Evolutionary conservation across 2,113 vertebrate species (phyloP).

Genomic region (Melospiza georgiana): DNA sequence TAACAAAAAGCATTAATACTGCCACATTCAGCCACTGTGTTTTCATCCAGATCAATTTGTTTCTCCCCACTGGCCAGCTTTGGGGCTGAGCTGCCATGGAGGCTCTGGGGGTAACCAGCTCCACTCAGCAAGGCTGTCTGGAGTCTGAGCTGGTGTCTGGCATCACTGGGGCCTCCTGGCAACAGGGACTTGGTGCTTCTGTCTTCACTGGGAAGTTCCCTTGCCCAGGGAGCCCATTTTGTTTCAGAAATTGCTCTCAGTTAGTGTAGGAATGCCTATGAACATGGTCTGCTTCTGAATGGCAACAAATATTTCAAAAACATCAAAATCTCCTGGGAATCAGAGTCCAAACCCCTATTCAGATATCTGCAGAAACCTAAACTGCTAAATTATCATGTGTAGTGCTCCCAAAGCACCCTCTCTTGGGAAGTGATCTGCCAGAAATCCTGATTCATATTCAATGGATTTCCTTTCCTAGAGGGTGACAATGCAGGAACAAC

Average conservation of each 20-base stretch:
- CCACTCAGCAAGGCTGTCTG: neutral
- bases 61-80: neutral
- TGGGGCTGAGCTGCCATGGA: neutral
- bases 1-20: neutral
- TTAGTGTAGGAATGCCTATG: neutral
- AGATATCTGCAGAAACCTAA: neutral
- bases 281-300: neutral
- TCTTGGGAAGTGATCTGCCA: neutral
- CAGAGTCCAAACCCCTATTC: neutral
- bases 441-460: neutral
- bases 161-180: neutral
- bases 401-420: neutral
- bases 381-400: neutral
- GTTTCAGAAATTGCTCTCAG: neutral
- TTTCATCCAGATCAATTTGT: neutral
- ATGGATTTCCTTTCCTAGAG: neutral
- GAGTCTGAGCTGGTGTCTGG: neutral
- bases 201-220: neutral
- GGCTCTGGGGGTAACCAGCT: neutral
- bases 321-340: neutral
- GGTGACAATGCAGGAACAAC: neutral
- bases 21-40: neutral
- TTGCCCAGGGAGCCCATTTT: neutral
- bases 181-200: neutral
- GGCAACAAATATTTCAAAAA: neutral